These are phyloP conservation scores for Eulithis prunata DNA, from an alignment of 2,888 invertebrate genomes.

Conservation along the genomic window DNA sequence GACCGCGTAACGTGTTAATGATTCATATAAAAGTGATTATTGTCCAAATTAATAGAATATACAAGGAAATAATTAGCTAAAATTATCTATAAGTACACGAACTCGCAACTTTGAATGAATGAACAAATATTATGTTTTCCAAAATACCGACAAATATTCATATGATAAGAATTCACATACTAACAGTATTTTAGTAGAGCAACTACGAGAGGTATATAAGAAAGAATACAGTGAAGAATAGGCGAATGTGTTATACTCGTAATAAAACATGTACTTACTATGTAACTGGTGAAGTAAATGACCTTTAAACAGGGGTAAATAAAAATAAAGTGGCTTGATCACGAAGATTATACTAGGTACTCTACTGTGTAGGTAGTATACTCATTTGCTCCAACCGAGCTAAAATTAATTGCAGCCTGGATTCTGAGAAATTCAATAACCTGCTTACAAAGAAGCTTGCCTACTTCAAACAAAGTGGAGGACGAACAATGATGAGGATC, in stretches of 20 bases:
- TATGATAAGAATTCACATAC: too few species aligned
- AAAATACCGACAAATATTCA: too few species aligned
- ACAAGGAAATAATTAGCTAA: constrained; percentile 1
- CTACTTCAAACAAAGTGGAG: constrained; percentile 31
- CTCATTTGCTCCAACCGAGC: constrained; percentile 10
- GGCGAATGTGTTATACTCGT: neutral
- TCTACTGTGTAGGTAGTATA: too few species aligned
- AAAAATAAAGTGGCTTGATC: constrained; percentile 27
- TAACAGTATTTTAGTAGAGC: too few species aligned
- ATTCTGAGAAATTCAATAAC: constrained; percentile 28
- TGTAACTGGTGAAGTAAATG: constrained; percentile 21
- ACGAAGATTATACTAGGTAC: constrained; percentile 12
- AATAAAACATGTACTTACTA: neutral
- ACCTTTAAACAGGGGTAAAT: constrained; percentile 26
- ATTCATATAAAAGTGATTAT: neutral
- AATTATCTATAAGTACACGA: too few species aligned
- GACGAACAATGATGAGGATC: constrained; percentile 31
- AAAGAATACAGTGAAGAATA: constrained; percentile 16
- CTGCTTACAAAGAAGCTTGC: constrained; percentile 28
- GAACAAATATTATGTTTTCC: too few species aligned
- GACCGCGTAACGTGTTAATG: neutral
- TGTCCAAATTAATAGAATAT: neutral
- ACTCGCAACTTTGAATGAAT: too few species aligned
- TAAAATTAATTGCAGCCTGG: constrained; percentile 27
- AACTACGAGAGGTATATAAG: neutral